A percentile compares a stretch with the other conserved stretches of the same genome.
Conservation (phyloP, 2,797 vertebrate genomes). For the Apodemus agrarius region DNA sequence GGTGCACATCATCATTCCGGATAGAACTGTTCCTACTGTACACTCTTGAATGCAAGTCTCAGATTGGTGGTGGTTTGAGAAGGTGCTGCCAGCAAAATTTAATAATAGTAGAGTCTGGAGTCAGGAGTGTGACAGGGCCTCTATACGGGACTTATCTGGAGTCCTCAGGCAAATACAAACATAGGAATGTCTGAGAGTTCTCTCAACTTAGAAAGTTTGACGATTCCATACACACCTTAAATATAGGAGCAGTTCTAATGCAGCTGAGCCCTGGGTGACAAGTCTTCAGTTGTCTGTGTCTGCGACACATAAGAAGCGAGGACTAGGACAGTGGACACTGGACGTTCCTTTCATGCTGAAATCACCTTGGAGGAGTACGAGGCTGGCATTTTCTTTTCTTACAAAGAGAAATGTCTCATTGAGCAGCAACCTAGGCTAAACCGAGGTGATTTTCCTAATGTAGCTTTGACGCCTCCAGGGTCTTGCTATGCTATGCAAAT, state of each 20-base stretch:
- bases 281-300: background rate
- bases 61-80: background rate
- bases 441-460: background rate
- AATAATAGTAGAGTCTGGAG: background rate
- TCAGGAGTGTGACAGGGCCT: background rate
- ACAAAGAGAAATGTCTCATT: slow-evolving; percentile 1
- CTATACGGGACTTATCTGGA: background rate
- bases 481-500: background rate
- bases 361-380: background rate
- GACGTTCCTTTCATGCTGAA: background rate
- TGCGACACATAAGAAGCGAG: background rate
- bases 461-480: background rate
- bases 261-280: too few species aligned
- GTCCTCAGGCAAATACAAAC: background rate
- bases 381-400: background rate
- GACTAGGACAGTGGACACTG: rapidly evolving
- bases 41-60: background rate
- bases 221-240: background rate
- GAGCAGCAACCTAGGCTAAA: slow-evolving; percentile 4
- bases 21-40: background rate
- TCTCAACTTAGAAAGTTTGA: background rate
- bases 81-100: background rate
- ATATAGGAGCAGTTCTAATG: background rate
- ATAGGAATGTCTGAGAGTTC: background rate
- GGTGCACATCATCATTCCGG: background rate